Evolutionary conservation across 2,113 vertebrate species (phyloP).

Genomic region (Tragulus kanchil): DNA sequence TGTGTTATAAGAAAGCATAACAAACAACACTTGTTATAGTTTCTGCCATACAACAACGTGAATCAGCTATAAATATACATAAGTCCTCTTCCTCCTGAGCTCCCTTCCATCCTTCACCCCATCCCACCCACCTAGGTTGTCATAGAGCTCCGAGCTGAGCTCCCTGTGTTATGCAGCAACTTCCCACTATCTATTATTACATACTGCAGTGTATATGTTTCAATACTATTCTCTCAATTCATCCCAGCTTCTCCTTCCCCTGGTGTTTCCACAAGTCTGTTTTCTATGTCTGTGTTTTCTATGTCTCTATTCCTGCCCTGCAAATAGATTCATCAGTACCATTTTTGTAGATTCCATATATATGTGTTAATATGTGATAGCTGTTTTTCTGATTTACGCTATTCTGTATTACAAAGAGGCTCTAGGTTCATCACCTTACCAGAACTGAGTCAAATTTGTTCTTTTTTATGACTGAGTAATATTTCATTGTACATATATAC

Average conservation of each 20-base stretch:
- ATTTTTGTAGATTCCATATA: neutral
- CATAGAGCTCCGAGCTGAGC: neutral
- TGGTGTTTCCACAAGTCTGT: neutral
- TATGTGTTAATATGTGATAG: neutral
- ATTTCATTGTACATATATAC: neutral
- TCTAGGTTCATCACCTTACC: neutral
- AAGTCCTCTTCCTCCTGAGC: accelerated
- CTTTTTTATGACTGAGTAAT: neutral
- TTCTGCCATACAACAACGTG: accelerated
- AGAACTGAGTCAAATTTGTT: neutral
- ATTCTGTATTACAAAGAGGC: neutral
- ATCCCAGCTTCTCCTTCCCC: accelerated
- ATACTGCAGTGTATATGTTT: accelerated
- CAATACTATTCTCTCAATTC: accelerated
- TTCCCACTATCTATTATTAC: accelerated
- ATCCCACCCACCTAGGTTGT: accelerated
- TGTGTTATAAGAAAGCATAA: neutral
- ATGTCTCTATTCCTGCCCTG: neutral
- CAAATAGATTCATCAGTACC: neutral
- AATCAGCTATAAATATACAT: accelerated
- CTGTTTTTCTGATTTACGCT: neutral
- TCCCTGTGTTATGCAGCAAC: accelerated
- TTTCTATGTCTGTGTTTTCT: accelerated
- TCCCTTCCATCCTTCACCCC: neutral
- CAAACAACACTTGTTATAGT: neutral